Evolutionary conservation across 2,888 invertebrate genomes (phyloP).

Genomic region (Lycia hirtaria): DNA sequence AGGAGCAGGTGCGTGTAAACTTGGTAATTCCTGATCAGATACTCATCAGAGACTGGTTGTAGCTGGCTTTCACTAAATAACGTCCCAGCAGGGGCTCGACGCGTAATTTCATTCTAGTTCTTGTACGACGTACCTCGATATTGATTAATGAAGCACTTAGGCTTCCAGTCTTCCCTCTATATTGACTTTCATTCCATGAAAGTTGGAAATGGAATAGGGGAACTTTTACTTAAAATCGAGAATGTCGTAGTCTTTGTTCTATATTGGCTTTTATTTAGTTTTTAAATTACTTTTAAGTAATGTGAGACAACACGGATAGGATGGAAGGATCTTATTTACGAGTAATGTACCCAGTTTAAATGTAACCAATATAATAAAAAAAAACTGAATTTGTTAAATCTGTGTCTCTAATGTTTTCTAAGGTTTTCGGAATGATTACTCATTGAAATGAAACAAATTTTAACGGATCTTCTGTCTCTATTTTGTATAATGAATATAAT

Average conservation of each 20-base stretch:
- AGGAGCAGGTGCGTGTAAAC: not conserved
- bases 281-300: no score
- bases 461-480: no score
- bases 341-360: no score
- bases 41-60: slow-evolving; percentile 21
- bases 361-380: no score
- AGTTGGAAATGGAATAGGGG: slow-evolving; percentile 17
- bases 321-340: no score
- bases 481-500: no score
- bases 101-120: slow-evolving; percentile 14
- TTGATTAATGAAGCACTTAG: slow-evolving; percentile 15
- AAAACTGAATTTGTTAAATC: no score
- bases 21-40: slow-evolving; percentile 10
- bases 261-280: not conserved
- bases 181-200: slow-evolving; percentile 18
- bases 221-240: not conserved
- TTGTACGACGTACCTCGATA: slow-evolving; percentile 11
- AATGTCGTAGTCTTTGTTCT: not conserved
- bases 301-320: no score
- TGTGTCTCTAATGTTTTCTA: no score
- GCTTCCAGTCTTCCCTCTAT: slow-evolving; percentile 3
- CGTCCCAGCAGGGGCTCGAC: slow-evolving; percentile 1
- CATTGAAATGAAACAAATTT: no score
- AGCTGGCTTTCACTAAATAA: slow-evolving; percentile 19
- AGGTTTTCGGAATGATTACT: no score